phyloP scores from a whole-genome alignment of 1,140 invertebrate species.

The Zaprionus ornatus region DNA sequence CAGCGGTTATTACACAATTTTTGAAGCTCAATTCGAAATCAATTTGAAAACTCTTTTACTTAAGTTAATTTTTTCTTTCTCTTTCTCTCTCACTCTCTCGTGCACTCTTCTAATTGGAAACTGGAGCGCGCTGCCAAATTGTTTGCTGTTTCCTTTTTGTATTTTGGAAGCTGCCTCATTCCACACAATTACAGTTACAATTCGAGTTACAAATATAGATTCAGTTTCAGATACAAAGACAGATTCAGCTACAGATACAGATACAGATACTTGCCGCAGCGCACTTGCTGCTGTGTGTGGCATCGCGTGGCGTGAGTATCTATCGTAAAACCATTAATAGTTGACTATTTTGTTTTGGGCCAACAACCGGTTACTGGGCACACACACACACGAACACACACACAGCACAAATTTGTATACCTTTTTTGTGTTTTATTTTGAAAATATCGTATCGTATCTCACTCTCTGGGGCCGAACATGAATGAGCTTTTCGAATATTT shows the following conservation, averaged over 20 bases:
- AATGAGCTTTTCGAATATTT: slow-evolving; percentile 81
- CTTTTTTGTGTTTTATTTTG: slow-evolving; percentile 51
- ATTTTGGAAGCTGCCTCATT: slow-evolving; percentile 64
- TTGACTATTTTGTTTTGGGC: slow-evolving; percentile 76
- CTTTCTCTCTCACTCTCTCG: not conserved
- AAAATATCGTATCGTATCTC: slow-evolving; percentile 62
- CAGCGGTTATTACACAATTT: slow-evolving; percentile 51
- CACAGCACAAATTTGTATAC: slow-evolving; percentile 42
- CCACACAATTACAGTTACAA: slow-evolving; percentile 18
- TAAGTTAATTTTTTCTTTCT: slow-evolving; percentile 42
- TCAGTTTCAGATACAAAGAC: slow-evolving; percentile 16
- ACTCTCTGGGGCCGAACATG: slow-evolving; percentile 63
- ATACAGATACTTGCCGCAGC: slow-evolving; percentile 6
- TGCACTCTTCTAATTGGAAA: slow-evolving; percentile 39
- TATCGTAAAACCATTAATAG: slow-evolving; percentile 76
- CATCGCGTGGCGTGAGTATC: slow-evolving; percentile 33
- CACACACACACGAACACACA: slow-evolving; percentile 35
- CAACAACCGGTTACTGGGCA: slow-evolving; percentile 66
- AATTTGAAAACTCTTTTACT: slow-evolving; percentile 64
- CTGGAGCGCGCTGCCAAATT: slow-evolving; percentile 61
- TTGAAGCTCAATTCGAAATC: slow-evolving; percentile 58
- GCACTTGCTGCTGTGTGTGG: slow-evolving; percentile 37
- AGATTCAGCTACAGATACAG: slow-evolving; percentile 9
- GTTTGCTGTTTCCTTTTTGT: slow-evolving; percentile 31
- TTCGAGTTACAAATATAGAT: not conserved